These are phyloP conservation scores for Drosophila pallidifrons DNA, from an alignment of 1,140 invertebrate species.

Conservation along the genomic window DNA sequence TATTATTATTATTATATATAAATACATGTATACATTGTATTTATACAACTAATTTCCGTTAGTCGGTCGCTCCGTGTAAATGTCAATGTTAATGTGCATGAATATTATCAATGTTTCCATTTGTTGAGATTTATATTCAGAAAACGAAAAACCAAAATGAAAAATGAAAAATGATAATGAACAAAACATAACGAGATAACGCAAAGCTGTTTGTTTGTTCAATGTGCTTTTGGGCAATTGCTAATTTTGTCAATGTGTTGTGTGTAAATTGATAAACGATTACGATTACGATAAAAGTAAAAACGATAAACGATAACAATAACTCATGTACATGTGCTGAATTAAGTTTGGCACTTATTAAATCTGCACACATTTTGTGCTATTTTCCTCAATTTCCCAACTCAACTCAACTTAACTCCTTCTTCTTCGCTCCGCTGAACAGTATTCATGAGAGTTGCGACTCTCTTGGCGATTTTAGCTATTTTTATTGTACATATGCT, in stretches of 20 bases:
- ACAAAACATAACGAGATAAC: constrained; percentile 1
- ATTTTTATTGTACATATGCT: constrained; percentile 46
- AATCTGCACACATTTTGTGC: constrained; percentile 68
- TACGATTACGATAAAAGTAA: constrained; percentile 21
- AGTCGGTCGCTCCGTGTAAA: constrained; percentile 58
- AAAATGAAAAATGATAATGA: neutral
- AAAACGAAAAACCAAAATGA: neutral
- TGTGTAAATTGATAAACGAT: constrained; percentile 44
- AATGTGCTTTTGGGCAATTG: constrained; percentile 35
- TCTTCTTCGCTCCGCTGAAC: constrained; percentile 6
- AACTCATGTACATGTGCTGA: constrained; percentile 41
- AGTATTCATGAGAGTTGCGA: constrained; percentile 14
- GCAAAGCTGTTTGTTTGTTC: constrained; percentile 30
- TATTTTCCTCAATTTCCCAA: constrained; percentile 27
- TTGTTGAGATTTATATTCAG: constrained; percentile 6
- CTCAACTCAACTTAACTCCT: constrained; percentile 3
- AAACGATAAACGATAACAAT: constrained; percentile 40
- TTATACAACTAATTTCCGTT: constrained; percentile 61
- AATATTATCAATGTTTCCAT: constrained; percentile 25
- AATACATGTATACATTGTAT: constrained; percentile 52
- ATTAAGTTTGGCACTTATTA: constrained; percentile 68
- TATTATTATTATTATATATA: constrained; percentile 43
- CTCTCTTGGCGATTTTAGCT: constrained; percentile 29
- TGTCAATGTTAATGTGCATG: constrained; percentile 36
- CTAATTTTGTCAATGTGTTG: constrained; percentile 45